Evolutionary conservation across 2,113 vertebrate genomes (phyloP), one percentile per base, ranked within the genome.

Genomic region (Rostratula benghalensis): DNA sequence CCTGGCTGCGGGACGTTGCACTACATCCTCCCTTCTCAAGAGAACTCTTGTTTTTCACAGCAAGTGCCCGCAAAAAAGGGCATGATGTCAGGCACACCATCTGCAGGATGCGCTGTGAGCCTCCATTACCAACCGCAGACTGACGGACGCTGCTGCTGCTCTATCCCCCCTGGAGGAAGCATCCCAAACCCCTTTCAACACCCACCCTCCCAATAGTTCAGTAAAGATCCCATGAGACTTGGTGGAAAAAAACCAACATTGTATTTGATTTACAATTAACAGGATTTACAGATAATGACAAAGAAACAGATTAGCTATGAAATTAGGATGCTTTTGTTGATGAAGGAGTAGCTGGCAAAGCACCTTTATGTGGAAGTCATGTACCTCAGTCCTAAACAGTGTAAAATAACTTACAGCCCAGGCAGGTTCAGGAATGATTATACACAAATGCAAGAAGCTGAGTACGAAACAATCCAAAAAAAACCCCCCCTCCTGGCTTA

Each of bases 181-280:
- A 35, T 73, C 37, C 69, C 65, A 71, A 91, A 65, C 45, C 54
- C 18, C 73, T 70, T 89, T 23, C 69, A 73, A 33, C 9, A 28
- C 56, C 76, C 80, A 28, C 30, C 70, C 78, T 41, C 48, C 48
- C 46, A 5, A 7, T 54, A 30, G 48, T 82, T 76, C 93, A 94
- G 92, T 90, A 95, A 97, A 92, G 91, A 94, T 78, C 69, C 77
- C 8, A 2, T 88, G 86, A 97, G 93, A 87, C 96, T 91, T 61
- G 37, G 76, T 98, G 97, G 97, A 98, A 98, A 98, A 98, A 98
- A 92, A 60, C 2, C 86, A 97, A 87, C 76, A 65, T n/a, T 98
- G 92, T 98, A 98, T 98, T 98, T 97, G 96, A 97, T 98, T 98
- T 98, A 98, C 97, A 98, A 97, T 97, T 75, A 97, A 97, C 97